phyloP scores from a whole-genome alignment of 2,113 vertebrate species.

The Uria aalge region DNA sequence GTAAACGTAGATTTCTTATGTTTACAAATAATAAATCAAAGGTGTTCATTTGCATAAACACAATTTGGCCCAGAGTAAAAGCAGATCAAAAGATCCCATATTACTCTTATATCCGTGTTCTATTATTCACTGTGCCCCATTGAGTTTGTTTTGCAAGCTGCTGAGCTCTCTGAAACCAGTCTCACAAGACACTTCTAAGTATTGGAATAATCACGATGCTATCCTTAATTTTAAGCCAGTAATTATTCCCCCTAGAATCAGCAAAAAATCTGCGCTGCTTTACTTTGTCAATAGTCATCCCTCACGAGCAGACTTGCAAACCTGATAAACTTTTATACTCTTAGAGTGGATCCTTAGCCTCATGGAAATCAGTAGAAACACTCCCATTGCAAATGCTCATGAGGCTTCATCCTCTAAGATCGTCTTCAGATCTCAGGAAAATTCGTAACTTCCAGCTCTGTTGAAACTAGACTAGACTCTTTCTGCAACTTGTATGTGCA shows the following conservation, averaged over 20 bases:
- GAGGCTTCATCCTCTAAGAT: neutral
- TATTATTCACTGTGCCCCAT: neutral
- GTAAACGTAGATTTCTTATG: neutral
- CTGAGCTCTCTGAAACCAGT: neutral
- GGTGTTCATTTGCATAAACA: neutral
- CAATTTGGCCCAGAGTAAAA: neutral
- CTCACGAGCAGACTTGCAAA: no score
- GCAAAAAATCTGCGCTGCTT: neutral
- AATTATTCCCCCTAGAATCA: neutral
- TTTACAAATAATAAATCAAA: neutral
- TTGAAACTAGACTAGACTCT: neutral
- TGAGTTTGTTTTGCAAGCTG: neutral
- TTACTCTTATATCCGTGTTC: neutral
- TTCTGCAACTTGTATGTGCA: fast-evolving
- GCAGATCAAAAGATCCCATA: neutral
- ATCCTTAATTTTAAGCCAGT: neutral
- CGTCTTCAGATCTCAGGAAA: neutral
- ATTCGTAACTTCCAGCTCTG: neutral
- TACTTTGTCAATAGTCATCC: neutral
- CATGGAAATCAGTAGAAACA: neutral
- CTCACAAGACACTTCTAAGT: neutral
- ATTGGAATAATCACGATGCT: neutral
- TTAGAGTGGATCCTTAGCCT: neutral
- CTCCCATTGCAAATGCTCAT: neutral
- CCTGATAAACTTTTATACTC: neutral